Percentiles rank a stretch among this genome's conserved stretches.
These are phyloP conservation scores for Bathybates hornii DNA, from an alignment of 2,113 vertebrate genomes.

Conservation along the genomic window DNA sequence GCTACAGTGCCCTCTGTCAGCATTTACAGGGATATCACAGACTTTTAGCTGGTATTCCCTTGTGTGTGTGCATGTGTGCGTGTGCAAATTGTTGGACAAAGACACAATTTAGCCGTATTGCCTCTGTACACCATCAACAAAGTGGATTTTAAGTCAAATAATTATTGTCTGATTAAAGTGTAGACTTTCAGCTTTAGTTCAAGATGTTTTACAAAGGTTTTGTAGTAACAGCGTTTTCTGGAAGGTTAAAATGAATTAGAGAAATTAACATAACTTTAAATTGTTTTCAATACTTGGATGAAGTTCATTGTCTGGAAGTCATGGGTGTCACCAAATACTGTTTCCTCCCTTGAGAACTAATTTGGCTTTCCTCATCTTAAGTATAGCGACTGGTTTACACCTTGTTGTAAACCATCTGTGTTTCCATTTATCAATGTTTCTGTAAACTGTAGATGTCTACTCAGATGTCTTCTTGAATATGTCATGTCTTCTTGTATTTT, in stretches of 20 bases:
- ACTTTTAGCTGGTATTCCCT: neutral
- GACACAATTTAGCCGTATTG: neutral
- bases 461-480: neutral
- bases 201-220: neutral
- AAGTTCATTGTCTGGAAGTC: neutral
- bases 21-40: neutral
- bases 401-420: neutral
- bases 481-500: neutral
- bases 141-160: neutral
- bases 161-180: neutral
- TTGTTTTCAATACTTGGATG: neutral
- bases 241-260: neutral
- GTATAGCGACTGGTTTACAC: neutral
- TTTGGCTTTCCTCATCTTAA: neutral
- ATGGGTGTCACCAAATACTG: neutral
- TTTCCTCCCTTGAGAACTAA: neutral
- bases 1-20: constrained; percentile 69
- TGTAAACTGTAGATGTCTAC: neutral
- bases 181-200: neutral
- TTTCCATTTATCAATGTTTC: neutral
- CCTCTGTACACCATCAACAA: neutral
- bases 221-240: neutral
- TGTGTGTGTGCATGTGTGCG: neutral
- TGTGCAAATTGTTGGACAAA: neutral
- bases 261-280: neutral